A percentile compares a stretch with the other conserved stretches of the same genome.
These are phyloP conservation scores for Cydia fagiglandana DNA, from an alignment of 1,140 invertebrate species.

Conservation along the genomic window DNA sequence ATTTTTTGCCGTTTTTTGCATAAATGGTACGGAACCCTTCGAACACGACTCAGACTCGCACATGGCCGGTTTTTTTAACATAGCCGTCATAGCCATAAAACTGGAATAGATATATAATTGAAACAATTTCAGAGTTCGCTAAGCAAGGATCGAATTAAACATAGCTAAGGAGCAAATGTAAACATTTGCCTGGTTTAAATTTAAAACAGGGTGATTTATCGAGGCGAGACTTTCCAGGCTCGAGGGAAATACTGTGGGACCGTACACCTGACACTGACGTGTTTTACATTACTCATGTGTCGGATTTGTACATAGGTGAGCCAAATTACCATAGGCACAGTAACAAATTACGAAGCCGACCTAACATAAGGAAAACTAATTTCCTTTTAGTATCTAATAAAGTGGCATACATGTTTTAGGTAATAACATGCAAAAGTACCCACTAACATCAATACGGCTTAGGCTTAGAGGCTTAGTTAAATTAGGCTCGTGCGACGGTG, in stretches of 20 bases:
- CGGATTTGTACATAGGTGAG: not conserved
- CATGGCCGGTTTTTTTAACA: too few relatives aligned
- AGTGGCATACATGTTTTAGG: too few relatives aligned
- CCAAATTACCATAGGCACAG: not conserved
- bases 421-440: too few relatives aligned
- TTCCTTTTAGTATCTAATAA: too few relatives aligned
- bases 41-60: too few relatives aligned
- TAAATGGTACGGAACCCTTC: too few relatives aligned
- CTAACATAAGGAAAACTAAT: not conserved
- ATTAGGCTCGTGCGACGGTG: too few relatives aligned
- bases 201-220: conserved; percentile 9
- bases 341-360: not conserved
- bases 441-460: too few relatives aligned
- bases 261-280: conserved; percentile 15
- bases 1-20: too few relatives aligned
- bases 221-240: conserved; percentile 7
- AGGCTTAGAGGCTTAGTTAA: too few relatives aligned
- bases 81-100: too few relatives aligned
- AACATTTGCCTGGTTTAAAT: conserved; percentile 21
- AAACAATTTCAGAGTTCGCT: not conserved
- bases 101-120: too few relatives aligned
- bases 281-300: conserved; percentile 21
- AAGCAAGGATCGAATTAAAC: conserved; percentile 1
- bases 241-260: conserved; percentile 12
- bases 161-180: conserved; percentile 12